Evolutionary conservation across 2,113 vertebrate genomes (phyloP).

Genomic region (Telmatochromis sp.): DNA sequence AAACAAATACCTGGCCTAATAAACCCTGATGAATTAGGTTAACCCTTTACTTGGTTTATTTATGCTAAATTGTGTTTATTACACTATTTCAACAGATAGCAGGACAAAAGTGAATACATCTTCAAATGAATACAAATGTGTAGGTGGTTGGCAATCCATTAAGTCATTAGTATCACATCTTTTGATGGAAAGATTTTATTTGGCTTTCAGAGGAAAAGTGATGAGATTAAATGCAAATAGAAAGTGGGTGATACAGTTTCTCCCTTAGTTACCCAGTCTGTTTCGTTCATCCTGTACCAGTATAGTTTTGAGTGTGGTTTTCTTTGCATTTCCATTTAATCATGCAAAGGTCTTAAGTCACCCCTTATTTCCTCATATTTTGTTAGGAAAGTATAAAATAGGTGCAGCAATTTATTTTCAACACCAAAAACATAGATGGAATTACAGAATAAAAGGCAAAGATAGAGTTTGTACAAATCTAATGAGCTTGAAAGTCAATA

Average conservation of each 20-base stretch:
- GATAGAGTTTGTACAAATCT: background rate
- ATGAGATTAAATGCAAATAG: background rate
- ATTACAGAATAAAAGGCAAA: background rate
- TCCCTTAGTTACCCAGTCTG: background rate
- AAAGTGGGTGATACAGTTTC: background rate
- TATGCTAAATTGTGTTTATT: background rate
- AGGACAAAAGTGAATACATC: background rate
- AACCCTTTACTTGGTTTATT: background rate
- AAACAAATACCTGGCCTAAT: background rate
- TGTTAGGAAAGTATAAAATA: background rate
- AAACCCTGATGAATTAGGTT: background rate
- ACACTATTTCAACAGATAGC: background rate
- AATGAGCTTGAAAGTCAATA: background rate
- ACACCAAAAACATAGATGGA: background rate
- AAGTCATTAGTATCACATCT: background rate
- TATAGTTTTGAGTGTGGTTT: background rate
- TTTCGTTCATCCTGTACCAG: background rate
- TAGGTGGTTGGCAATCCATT: background rate
- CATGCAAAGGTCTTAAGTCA: background rate
- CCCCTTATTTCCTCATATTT: rapidly evolving
- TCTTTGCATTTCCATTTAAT: background rate
- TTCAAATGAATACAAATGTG: background rate
- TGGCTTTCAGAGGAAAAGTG: background rate
- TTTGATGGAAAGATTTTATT: background rate
- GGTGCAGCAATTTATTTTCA: background rate